Evolutionary conservation across 2,888 invertebrate species (phyloP).

Genomic region (Platycheirus rosarum): DNA sequence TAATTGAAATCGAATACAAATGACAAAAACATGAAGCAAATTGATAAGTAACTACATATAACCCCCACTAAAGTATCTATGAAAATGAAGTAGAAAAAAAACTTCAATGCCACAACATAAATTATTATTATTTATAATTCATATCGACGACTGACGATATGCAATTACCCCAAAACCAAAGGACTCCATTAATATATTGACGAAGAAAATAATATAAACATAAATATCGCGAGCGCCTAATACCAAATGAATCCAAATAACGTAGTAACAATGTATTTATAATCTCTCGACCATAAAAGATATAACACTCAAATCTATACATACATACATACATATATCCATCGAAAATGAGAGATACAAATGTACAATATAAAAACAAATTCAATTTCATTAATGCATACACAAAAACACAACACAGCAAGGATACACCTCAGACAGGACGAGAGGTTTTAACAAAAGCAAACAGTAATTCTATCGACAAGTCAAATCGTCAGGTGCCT

Average conservation of each 20-base stretch:
- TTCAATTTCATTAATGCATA: slow-evolving; percentile 72
- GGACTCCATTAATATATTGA: background rate
- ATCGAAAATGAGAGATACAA: slow-evolving; percentile 23
- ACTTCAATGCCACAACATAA: slow-evolving; percentile 35
- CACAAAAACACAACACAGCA: slow-evolving; percentile 31
- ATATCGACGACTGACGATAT: slow-evolving; percentile 20
- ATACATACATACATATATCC: background rate
- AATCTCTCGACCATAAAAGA: slow-evolving; percentile 51
- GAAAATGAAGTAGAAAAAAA: slow-evolving; percentile 7
- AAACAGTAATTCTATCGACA: slow-evolving; percentile 70
- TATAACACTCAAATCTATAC: slow-evolving; percentile 18
- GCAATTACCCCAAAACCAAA: slow-evolving; percentile 35
- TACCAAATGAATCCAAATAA: slow-evolving; percentile 54
- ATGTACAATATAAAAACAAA: slow-evolving; percentile 60
- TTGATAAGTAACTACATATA: slow-evolving; percentile 21
- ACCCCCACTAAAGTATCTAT: background rate
- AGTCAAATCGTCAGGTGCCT: slow-evolving; percentile 69
- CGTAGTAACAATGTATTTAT: slow-evolving; percentile 64
- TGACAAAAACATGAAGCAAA: background rate
- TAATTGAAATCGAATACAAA: slow-evolving; percentile 20
- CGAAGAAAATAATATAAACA: slow-evolving; percentile 40
- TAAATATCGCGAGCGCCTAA: slow-evolving; percentile 33
- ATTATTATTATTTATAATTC: slow-evolving; percentile 49
- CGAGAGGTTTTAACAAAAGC: slow-evolving; percentile 48
- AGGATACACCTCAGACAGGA: slow-evolving; percentile 24